A percentile compares a stretch with the other conserved stretches of the same genome.
Conservation (phyloP, 2,888 invertebrate genomes). For the Stramonita haemastoma region DNA sequence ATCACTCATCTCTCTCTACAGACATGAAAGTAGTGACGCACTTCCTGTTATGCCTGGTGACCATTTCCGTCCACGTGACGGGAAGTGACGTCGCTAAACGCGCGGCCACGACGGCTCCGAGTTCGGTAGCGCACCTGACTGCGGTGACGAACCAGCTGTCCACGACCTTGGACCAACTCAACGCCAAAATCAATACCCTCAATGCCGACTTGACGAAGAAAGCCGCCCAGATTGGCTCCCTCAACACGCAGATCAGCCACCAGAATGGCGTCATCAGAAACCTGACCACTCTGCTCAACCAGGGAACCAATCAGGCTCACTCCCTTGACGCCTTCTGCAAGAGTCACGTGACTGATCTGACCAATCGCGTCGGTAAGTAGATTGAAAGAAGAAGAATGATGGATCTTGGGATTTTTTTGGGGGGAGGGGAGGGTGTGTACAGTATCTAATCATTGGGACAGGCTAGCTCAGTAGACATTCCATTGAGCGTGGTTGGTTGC, state of each 20-base stretch:
- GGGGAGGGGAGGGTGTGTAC: too few relatives aligned
- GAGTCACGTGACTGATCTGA: not conserved
- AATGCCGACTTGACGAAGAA: not conserved
- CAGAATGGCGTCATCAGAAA: not conserved
- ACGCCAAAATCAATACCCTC: not conserved
- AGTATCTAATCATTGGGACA: too few relatives aligned
- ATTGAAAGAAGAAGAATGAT: not conserved
- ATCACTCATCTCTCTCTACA: not conserved
- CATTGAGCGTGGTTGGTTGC: too few relatives aligned
- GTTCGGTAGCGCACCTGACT: not conserved
- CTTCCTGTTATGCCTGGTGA: not conserved
- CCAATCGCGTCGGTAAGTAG: not conserved
- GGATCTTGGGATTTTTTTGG: too few relatives aligned
- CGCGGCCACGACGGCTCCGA: not conserved
- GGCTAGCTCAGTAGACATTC: too few relatives aligned
- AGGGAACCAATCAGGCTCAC: not conserved
- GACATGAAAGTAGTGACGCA: not conserved
- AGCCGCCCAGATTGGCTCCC: not conserved
- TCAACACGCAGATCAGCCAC: not conserved
- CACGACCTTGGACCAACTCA: not conserved
- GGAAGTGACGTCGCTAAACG: slow-evolving; percentile 17
- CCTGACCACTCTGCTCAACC: not conserved
- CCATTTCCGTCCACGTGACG: not conserved
- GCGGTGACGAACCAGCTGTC: not conserved
- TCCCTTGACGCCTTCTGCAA: not conserved